Evolutionary conservation across 1,140 invertebrate species (phyloP).

Genomic region (Sitodiplosis mosellana): DNA sequence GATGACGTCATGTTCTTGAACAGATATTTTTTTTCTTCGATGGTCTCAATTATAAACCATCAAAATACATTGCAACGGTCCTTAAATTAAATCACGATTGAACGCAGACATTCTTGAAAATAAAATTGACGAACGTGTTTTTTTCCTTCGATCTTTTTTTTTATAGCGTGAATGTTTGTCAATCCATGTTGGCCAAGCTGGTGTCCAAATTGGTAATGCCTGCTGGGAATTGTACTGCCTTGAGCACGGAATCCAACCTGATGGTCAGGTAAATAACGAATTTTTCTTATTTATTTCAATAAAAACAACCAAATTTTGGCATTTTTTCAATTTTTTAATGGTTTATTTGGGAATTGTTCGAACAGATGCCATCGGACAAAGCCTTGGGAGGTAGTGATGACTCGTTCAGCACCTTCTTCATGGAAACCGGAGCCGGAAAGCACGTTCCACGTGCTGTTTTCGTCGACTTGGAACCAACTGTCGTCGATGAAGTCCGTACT

Average conservation of each 20-base stretch:
- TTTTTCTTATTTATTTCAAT: neutral
- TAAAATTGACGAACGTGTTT: neutral
- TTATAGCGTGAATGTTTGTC: constrained; percentile 43
- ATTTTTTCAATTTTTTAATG: neutral
- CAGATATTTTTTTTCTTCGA: no score
- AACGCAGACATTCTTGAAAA: no score
- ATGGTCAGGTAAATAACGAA: constrained; percentile 23
- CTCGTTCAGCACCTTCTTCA: constrained; percentile 32
- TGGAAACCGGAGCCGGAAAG: constrained; percentile 64
- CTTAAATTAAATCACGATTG: no score
- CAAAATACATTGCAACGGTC: no score
- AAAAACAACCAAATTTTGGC: neutral
- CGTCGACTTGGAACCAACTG: constrained; percentile 66
- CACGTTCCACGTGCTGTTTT: constrained; percentile 63
- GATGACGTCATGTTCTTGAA: no score
- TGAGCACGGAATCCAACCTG: constrained; percentile 68
- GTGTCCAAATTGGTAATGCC: constrained; percentile 54
- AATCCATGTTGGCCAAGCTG: constrained; percentile 55
- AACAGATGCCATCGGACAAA: constrained; percentile 32
- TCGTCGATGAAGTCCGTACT: constrained; percentile 69
- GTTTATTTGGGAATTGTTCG: no score
- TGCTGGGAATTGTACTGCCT: constrained; percentile 38
- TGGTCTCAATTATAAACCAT: no score
- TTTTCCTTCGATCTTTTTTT: constrained; percentile 1
- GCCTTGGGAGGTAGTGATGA: constrained; percentile 9